Evolutionary conservation across 2,113 vertebrate species (phyloP).

Genomic region (Labrus mixtus): DNA sequence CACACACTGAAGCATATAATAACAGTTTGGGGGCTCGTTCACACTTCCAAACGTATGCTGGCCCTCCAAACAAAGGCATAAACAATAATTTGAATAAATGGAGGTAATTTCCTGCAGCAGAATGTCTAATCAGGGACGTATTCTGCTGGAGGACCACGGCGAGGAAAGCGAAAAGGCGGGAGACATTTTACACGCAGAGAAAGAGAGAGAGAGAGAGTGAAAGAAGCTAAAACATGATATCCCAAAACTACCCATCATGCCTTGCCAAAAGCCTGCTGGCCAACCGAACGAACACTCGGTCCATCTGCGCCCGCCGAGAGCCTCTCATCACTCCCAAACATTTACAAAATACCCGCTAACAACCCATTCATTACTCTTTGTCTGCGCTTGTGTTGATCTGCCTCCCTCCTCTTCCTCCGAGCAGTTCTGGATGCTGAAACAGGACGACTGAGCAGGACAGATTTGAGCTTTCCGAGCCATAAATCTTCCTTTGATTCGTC

Average conservation of each 20-base stretch:
- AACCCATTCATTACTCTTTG: slow-evolving; percentile 60
- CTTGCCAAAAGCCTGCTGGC: slow-evolving; percentile 67
- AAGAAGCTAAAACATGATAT: slow-evolving; percentile 13
- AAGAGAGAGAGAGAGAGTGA: neutral
- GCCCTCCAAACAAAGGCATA: slow-evolving; percentile 84
- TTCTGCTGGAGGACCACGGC: slow-evolving; percentile 78
- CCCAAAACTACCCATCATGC: slow-evolving; percentile 65
- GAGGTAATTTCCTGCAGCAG: slow-evolving; percentile 81
- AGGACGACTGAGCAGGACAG: neutral
- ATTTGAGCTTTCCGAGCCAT: neutral
- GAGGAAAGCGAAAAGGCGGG: neutral
- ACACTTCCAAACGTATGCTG: slow-evolving; percentile 79
- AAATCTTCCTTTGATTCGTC: neutral
- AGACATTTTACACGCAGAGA: slow-evolving; percentile 29
- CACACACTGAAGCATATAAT: slow-evolving; percentile 83
- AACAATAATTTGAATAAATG: slow-evolving; percentile 88
- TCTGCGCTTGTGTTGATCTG: slow-evolving; percentile 35
- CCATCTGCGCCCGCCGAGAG: slow-evolving; percentile 68
- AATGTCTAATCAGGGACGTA: slow-evolving; percentile 84
- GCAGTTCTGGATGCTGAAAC: slow-evolving; percentile 1
- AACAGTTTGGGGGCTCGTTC: slow-evolving; percentile 81
- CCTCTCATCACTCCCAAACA: slow-evolving; percentile 69
- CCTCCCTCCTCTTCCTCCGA: neutral
- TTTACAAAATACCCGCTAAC: slow-evolving; percentile 75
- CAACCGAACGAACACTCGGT: slow-evolving; percentile 65